A percentile compares a stretch with the other conserved stretches of the same genome.
Conservation (phyloP, 2,113 vertebrate species). For the Albula goreensis region DNA sequence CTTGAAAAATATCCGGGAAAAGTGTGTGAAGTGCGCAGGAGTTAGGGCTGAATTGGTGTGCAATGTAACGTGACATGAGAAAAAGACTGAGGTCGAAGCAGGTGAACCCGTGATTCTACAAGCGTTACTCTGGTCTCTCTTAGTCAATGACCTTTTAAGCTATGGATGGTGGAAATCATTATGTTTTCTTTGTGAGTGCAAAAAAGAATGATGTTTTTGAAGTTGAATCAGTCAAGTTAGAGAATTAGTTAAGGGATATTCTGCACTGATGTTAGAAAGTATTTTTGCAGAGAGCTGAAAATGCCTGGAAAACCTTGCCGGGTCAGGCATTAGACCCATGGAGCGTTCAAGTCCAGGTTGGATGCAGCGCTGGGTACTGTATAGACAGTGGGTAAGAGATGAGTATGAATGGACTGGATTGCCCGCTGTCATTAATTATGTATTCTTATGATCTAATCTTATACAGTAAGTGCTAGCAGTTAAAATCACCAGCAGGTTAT, state of each 20-base stretch:
- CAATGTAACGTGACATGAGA: slow-evolving; percentile 22
- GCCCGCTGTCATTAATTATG: no score
- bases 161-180: not conserved
- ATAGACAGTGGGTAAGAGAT: no score
- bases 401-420: no score
- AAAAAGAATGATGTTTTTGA: not conserved
- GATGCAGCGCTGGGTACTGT: no score
- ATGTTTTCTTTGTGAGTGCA: not conserved
- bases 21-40: not conserved
- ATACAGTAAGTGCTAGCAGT: not conserved
- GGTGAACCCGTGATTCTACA: slow-evolving; percentile 32
- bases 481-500: not conserved
- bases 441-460: no score
- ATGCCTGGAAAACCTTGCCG: no score
- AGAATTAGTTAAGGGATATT: no score
- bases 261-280: no score
- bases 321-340: no score
- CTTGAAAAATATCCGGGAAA: not conserved
- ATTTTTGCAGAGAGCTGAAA: no score
- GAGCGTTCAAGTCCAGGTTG: no score
- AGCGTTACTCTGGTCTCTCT: not conserved
- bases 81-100: not conserved
- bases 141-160: not conserved
- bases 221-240: not conserved
- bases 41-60: not conserved